phyloP scores from a whole-genome alignment of 2,113 vertebrate species.

The Todiramphus chloris region DNA sequence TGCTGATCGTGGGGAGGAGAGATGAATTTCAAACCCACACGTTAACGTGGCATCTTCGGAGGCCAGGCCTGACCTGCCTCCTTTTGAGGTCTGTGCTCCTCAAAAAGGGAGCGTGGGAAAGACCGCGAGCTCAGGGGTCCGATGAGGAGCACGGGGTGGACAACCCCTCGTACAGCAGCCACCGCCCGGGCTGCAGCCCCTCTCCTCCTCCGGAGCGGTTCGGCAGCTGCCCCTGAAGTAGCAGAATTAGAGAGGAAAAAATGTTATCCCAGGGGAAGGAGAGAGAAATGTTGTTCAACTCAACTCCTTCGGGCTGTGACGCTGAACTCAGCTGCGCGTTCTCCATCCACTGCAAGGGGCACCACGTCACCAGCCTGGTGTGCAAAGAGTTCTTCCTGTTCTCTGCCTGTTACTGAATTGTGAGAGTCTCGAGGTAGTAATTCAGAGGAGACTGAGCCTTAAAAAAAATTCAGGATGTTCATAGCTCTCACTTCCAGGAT shows the following conservation, averaged over 20 bases:
- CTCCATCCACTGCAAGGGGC: neutral
- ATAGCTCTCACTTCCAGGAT: neutral
- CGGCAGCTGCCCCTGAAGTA: neutral
- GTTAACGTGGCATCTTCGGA: fast-evolving
- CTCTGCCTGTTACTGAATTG: neutral
- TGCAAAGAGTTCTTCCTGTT: neutral
- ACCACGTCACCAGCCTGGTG: neutral
- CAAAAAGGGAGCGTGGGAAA: neutral
- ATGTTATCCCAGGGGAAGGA: neutral
- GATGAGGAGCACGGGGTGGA: neutral
- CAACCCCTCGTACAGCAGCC: fast-evolving
- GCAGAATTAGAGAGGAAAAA: neutral
- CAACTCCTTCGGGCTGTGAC: neutral
- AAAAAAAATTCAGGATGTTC: neutral
- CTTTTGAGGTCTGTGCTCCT: neutral
- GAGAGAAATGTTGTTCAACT: neutral
- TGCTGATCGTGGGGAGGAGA: neutral
- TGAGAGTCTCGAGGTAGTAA: neutral
- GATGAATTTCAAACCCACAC: neutral
- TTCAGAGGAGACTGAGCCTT: neutral
- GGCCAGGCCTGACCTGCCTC: neutral
- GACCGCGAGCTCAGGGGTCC: too few species aligned
- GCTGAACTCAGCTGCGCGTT: neutral
- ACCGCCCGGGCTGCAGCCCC: fast-evolving
- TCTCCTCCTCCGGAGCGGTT: neutral